phyloP scores from a whole-genome alignment of 30 jellyfish, hydroid and myxozoan genomes.

The Hydractinia symbiolongicarpus region DNA sequence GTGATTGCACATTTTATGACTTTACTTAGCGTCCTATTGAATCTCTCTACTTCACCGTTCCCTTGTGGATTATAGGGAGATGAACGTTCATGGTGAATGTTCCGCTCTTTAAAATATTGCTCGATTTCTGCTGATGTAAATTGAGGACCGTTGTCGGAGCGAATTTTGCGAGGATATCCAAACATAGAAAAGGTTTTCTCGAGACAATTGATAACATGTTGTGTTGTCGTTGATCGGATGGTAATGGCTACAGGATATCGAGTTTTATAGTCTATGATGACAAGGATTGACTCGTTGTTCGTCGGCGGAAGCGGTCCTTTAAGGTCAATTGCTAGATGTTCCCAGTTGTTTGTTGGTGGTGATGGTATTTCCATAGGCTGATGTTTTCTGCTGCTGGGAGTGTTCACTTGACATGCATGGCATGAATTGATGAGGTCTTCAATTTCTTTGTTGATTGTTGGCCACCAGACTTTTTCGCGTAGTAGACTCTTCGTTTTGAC shows the following conservation, averaged over 20 bases:
- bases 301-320: conserved; percentile 8
- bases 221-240: background rate
- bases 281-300: background rate
- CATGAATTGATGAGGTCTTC: no score
- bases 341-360: background rate
- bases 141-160: conserved; percentile 6
- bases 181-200: background rate
- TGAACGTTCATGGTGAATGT: background rate
- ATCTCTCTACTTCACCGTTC: conserved; percentile 8
- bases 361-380: background rate
- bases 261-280: background rate
- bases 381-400: conserved; percentile 1
- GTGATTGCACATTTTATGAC: no score
- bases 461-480: no score
- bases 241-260: background rate
- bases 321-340: background rate
- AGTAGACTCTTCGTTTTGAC: no score
- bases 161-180: conserved; percentile 14
- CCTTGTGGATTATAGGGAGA: background rate
- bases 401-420: conserved; percentile 1
- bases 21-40: conserved; percentile 8
- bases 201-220: no score
- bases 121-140: conserved; percentile 7
- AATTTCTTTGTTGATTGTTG: no score
- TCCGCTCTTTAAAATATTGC: no score